Evolutionary conservation across 2,797 vertebrate genomes (phyloP).

Genomic region (Sebastes miniatus): DNA sequence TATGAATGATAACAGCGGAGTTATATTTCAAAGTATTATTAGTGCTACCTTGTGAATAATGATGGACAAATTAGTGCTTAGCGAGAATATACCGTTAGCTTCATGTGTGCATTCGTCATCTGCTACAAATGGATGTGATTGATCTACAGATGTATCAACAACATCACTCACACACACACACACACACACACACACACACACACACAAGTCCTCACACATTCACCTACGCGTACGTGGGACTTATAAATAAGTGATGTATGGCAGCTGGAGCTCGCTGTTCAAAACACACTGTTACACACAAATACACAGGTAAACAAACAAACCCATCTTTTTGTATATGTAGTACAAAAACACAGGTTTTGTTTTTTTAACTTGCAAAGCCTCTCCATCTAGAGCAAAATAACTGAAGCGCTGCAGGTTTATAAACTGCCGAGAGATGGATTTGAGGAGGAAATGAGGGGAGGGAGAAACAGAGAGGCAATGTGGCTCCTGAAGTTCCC

Average conservation of each 20-base stretch:
- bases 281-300: slow-evolving; percentile 45
- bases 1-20: slow-evolving; percentile 30
- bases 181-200: not conserved
- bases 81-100: not conserved
- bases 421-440: slow-evolving; percentile 18
- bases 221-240: slow-evolving; percentile 44
- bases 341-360: slow-evolving; percentile 1
- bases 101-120: not conserved
- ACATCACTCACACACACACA: not conserved
- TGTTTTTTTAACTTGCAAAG: not conserved
- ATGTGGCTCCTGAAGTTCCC: slow-evolving; percentile 48
- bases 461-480: slow-evolving; percentile 33
- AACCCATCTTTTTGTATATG: slow-evolving; percentile 7
- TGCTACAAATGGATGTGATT: slow-evolving; percentile 20
- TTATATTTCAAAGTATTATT: slow-evolving; percentile 23
- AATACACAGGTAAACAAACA: slow-evolving; percentile 41
- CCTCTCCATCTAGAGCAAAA: not conserved
- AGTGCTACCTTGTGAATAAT: slow-evolving; percentile 34
- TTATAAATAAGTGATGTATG: slow-evolving; percentile 68
- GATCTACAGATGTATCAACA: slow-evolving; percentile 22
- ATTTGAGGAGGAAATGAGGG: slow-evolving; percentile 12
- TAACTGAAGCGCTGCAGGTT: not conserved
- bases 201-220: slow-evolving; percentile 22
- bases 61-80: slow-evolving; percentile 39
- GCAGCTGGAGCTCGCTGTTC: slow-evolving; percentile 62